These are phyloP conservation scores for Anarsia innoxiella DNA, from an alignment of 2,888 invertebrate genomes.

Conservation along the genomic window DNA sequence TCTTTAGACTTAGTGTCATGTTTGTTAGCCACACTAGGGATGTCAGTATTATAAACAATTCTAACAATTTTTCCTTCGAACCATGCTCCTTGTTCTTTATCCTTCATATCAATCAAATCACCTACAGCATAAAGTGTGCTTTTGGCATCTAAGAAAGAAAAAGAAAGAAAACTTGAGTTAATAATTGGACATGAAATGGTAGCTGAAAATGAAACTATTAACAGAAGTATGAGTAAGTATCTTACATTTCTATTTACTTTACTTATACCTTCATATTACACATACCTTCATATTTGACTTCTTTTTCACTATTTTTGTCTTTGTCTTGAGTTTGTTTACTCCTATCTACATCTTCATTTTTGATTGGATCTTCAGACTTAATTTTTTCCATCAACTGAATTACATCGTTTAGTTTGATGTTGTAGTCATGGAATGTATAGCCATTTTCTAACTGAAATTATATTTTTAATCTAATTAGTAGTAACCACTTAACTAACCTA, in stretches of 20 bases:
- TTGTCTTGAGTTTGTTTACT: slow-evolving; percentile 12
- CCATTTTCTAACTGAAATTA: slow-evolving; percentile 80
- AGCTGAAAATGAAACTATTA: no score
- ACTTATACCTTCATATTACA: no score
- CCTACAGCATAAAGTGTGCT: slow-evolving; percentile 73
- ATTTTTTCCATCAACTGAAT: slow-evolving; percentile 78
- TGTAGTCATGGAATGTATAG: slow-evolving; percentile 84
- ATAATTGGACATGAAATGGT: no score
- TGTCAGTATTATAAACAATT: slow-evolving; percentile 58
- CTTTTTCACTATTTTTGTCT: slow-evolving; percentile 27
- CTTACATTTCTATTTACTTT: no score
- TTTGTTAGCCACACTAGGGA: background rate
- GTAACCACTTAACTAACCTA: no score
- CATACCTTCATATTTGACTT: slow-evolving; percentile 29
- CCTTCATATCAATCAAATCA: slow-evolving; percentile 80
- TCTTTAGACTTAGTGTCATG: background rate
- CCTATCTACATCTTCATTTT: slow-evolving; percentile 14
- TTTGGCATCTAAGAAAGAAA: slow-evolving; percentile 1
- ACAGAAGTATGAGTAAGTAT: no score
- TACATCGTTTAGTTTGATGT: slow-evolving; percentile 83
- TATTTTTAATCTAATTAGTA: no score
- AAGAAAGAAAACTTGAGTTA: background rate
- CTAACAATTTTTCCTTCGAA: slow-evolving; percentile 79
- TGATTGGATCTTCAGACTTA: slow-evolving; percentile 24
- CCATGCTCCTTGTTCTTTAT: slow-evolving; percentile 81